Evolutionary conservation across 2,113 vertebrate species (phyloP).

Genomic region (Podiceps cristatus): DNA sequence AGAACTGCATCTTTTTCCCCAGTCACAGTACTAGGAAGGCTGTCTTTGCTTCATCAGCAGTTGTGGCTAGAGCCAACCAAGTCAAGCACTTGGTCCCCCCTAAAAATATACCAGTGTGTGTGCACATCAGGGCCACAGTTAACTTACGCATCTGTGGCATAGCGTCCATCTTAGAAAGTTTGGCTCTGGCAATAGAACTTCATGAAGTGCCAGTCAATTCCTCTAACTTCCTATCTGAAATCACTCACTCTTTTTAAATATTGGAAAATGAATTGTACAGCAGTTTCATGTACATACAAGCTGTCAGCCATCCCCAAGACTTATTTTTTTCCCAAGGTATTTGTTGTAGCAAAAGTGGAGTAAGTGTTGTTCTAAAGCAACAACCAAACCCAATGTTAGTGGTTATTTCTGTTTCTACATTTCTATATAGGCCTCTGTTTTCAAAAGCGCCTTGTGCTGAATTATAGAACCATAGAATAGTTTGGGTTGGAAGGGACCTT

Average conservation of each 20-base stretch:
- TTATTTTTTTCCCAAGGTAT: neutral
- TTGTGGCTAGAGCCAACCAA: neutral
- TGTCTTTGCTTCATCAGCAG: neutral
- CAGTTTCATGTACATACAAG: neutral
- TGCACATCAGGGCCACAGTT: neutral
- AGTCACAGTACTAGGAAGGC: neutral
- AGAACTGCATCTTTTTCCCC: neutral
- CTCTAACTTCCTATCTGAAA: neutral
- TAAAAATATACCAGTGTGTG: neutral
- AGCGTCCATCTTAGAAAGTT: neutral
- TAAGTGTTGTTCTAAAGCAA: neutral
- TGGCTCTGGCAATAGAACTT: neutral
- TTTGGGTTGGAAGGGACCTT: too few relatives aligned
- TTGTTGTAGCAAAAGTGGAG: neutral
- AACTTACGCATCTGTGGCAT: neutral
- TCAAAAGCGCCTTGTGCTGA: neutral
- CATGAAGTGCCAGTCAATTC: neutral
- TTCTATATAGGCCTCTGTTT: neutral
- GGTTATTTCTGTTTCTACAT: neutral
- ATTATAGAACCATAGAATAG: too few relatives aligned
- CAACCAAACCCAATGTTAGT: neutral
- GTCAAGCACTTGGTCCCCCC: neutral
- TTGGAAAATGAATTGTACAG: neutral
- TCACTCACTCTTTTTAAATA: neutral
- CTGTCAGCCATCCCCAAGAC: neutral